Conservation (phyloP, 2,888 invertebrate species). For the Cryptus armator region DNA sequence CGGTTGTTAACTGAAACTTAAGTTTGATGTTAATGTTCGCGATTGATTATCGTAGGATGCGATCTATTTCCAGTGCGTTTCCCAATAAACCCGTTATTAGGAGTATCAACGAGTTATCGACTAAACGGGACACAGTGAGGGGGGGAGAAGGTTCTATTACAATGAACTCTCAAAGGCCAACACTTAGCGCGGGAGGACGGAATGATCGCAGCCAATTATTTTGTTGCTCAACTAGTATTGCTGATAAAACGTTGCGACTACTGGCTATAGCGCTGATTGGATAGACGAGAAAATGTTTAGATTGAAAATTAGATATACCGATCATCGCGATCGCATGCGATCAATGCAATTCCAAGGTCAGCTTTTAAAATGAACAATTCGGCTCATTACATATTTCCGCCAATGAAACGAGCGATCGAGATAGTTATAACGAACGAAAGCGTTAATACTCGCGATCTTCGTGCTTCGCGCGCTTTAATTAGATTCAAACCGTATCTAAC, state of each 20-base stretch:
- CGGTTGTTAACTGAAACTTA: background rate
- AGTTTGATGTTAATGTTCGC: background rate
- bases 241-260: conserved; percentile 15
- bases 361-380: conserved; percentile 60
- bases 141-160: conserved; percentile 18
- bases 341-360: conserved; percentile 68
- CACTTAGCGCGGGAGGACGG: conserved; percentile 60
- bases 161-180: conserved; percentile 60
- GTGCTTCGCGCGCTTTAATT: background rate
- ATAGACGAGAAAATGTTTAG: conserved; percentile 45
- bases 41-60: background rate
- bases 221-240: conserved; percentile 37
- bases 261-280: conserved; percentile 31
- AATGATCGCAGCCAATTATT: conserved; percentile 67
- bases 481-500: background rate
- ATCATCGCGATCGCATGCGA: conserved; percentile 46
- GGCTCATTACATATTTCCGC: conserved; percentile 64
- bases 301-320: conserved; percentile 64
- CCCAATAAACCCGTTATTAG: conserved; percentile 29
- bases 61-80: conserved; percentile 1
- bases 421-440: conserved; percentile 26
- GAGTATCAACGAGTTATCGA: conserved; percentile 33
- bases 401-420: conserved; percentile 14
- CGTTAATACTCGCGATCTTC: background rate
- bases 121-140: background rate